phyloP scores from a whole-genome alignment of 2,888 invertebrate species.

The Morpho deidamia region DNA sequence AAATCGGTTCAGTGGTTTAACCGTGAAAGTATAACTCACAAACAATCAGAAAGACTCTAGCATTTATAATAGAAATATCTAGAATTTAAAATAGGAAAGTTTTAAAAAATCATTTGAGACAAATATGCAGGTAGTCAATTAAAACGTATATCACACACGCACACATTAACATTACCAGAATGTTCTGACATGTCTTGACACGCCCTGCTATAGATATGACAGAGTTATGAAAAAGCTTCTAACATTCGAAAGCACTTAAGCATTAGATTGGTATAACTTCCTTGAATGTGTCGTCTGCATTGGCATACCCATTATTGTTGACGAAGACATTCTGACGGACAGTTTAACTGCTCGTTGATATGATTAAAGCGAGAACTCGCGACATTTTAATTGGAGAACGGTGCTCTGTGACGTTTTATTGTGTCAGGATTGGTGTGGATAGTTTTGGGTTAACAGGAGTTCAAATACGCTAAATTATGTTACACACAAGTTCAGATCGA shows the following conservation, averaged over 20 bases:
- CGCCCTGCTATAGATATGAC: neutral
- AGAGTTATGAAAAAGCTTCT: neutral
- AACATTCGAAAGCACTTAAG: neutral
- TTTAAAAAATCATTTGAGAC: too few relatives aligned
- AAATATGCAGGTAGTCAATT: too few relatives aligned
- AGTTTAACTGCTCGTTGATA: slow-evolving; percentile 29
- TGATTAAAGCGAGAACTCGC: slow-evolving; percentile 21
- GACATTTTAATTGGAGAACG: slow-evolving; percentile 20
- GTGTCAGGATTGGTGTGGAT: neutral
- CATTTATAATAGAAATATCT: too few relatives aligned
- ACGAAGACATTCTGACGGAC: slow-evolving; percentile 26
- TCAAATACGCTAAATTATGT: too few relatives aligned
- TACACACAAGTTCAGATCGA: too few relatives aligned
- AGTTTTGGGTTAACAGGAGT: neutral
- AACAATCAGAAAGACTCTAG: too few relatives aligned
- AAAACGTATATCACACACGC: too few relatives aligned
- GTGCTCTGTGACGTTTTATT: neutral
- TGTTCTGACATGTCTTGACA: too few relatives aligned
- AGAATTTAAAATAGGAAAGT: too few relatives aligned
- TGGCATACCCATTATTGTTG: slow-evolving; percentile 28
- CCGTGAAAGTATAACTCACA: too few relatives aligned
- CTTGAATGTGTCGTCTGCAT: slow-evolving; percentile 1
- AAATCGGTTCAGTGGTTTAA: too few relatives aligned
- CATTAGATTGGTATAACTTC: slow-evolving; percentile 2
- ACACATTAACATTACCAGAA: too few relatives aligned